Base-by-base conservation (phyloP, 2,888 invertebrate genomes). In the Zonitis immaculata region DNA sequence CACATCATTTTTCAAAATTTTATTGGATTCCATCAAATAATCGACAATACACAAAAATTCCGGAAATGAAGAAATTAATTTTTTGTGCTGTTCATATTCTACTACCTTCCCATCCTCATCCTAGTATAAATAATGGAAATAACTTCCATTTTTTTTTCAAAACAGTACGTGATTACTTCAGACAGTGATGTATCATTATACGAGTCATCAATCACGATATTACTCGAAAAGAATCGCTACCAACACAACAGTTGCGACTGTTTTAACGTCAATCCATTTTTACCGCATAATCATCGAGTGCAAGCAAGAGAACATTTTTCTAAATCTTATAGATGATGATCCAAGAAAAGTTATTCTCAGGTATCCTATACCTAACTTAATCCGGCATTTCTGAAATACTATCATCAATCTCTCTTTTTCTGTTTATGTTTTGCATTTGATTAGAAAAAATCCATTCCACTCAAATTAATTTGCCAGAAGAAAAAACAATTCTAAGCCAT, bases 221-320 rank as follows among this genome's bases (percentile, higher is more conserved):
- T 60, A 55, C 60, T 52, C 44, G 48, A 30, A 57, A 58, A 56
- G 60, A 60, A 60, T 60, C 60, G 54, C 51, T 60, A 58, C 58
- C 60, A 60, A n/a, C n/a, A 57, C 60, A 60, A 60, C 60, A 58
- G 60, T 60, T 60, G 60, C 60, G 56, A 49, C 56, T 49, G 51
- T 35, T 43, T 51, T 50, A 27, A 39, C 47, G 50, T 47, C 47
- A 12, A 44, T 39, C 52, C 44, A 45, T 16, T 20, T 42, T 30
- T 25, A n/a, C 44, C 35, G 44, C 52, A 44, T 27, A 35, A 48
- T 42, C 26, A 14, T 20, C 35, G 3, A 35, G 35, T 35, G 35
- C 18, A 35, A 35, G 3, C 16, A 9, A 35, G 35, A 35, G 0
- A n/a, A n/a, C n/a, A n/a, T n/a, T n/a, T n/a, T n/a, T n/a, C n/a